Evolutionary conservation across 2,797 vertebrate species (phyloP), one percentile per base, ranked within the genome.

Genomic region (Megaceryle alcyon): DNA sequence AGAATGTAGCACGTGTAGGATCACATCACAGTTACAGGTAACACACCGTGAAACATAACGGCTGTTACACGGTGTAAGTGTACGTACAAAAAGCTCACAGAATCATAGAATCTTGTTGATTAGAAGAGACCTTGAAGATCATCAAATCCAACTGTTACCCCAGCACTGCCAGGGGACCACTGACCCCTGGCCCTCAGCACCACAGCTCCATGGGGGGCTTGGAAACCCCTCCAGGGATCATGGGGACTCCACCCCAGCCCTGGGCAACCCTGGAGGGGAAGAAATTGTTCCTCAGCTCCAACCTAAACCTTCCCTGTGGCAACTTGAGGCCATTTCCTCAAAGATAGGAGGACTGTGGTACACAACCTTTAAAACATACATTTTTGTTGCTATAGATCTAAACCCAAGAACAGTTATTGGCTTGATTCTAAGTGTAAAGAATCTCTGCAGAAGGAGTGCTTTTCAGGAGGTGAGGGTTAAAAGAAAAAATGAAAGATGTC

Each of bases 61-160:
- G 26, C 65, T 71, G 10, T 56, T 28, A 13, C 18, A 72, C 65
- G 65, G 33, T 28, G 2, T 5, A 31, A 44, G 17, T 59, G 53
- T 22, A 77, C 0, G 0, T 25, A 60, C 1, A 3, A 13, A 41
- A 65, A 82, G 51, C 29, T 29, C 51, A 33, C 1, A 71, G 53
- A 49, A 51, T 29, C 53, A 54, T 20, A 31, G 53, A n/a, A 56
- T 12, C 13, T 6, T 5, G 31, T 20, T 19, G 29, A 19, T 56
- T n/a, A 18, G 29, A 54, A 54, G 18, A 56, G 53, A 54, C 29
- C 17, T 54, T 29, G 6, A 29, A 31, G 53, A 54, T 54, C 53
- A 54, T 31, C 9, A 18, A 29, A 9, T n/a, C 29, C 53, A 31
- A 56, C 18, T 12, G 15, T n/a, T 20, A 6, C 18, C 29, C 19